Evolutionary conservation across 2,113 vertebrate species (phyloP).

Genomic region (Brachionichthys hirsutus): DNA sequence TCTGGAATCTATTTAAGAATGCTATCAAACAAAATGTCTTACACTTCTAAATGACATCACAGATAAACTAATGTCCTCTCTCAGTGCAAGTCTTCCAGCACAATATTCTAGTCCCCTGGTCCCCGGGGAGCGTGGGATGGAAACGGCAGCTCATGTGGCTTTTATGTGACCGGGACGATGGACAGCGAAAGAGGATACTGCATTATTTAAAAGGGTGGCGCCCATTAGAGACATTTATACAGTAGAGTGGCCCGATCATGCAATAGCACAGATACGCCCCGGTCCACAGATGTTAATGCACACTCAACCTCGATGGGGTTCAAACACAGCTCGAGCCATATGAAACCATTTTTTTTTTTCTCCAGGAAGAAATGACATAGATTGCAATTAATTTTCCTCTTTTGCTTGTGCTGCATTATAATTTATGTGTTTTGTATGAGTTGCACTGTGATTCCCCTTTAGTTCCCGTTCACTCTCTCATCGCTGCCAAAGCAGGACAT

Average conservation of each 20-base stretch:
- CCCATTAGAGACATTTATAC: conserved; percentile 71
- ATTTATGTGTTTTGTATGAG: conserved; percentile 18
- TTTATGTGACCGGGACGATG: conserved; percentile 47
- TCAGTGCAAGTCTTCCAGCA: neutral
- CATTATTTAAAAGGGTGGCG: conserved; percentile 68
- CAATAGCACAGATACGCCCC: conserved; percentile 25
- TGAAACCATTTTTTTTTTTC: conserved; percentile 6
- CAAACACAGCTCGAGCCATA: neutral
- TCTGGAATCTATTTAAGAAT: neutral
- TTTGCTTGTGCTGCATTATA: conserved; percentile 13
- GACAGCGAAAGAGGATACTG: conserved; percentile 47
- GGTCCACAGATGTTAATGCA: neutral
- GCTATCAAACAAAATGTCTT: no score
- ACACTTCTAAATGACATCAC: no score
- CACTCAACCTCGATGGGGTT: conserved; percentile 14
- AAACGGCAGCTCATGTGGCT: conserved; percentile 51
- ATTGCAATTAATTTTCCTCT: conserved; percentile 17
- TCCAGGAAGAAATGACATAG: conserved; percentile 16
- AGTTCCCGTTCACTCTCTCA: conserved; percentile 18
- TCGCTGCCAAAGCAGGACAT: conserved; percentile 31
- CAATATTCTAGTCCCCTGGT: neutral
- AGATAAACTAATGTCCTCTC: neutral
- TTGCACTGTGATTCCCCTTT: conserved; percentile 20
- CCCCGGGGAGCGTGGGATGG: conserved; percentile 9
- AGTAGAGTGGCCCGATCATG: conserved; percentile 55